These are phyloP conservation scores for Palloptera scutellata DNA, from an alignment of 2,888 invertebrate species.

Conservation along the genomic window DNA sequence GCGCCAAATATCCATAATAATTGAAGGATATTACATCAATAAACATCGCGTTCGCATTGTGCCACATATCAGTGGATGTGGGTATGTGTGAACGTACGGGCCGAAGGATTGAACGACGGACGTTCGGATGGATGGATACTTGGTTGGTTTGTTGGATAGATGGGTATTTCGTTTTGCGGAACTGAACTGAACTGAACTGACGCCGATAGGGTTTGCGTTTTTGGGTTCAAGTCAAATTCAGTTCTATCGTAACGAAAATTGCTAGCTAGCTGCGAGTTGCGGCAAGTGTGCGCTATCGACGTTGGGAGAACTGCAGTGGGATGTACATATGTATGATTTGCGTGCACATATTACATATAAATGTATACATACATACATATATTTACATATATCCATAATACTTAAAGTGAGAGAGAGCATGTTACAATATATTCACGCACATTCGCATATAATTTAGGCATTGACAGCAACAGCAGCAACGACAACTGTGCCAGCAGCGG, in stretches of 20 bases:
- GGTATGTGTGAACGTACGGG: too few relatives aligned
- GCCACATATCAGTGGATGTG: background rate
- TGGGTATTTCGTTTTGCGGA: background rate
- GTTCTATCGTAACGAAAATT: too few relatives aligned
- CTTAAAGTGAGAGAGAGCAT: background rate
- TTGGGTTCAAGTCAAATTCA: too few relatives aligned
- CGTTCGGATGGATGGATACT: conserved; percentile 4
- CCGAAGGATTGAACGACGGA: conserved; percentile 26
- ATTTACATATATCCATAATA: too few relatives aligned
- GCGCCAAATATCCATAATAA: conserved; percentile 60
- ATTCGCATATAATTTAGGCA: conserved; percentile 55
- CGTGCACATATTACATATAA: too few relatives aligned
- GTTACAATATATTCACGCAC: conserved; percentile 39
- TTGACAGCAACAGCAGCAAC: conserved; percentile 31
- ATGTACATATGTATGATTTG: too few relatives aligned
- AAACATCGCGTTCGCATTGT: conserved; percentile 37
- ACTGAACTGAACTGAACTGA: background rate
- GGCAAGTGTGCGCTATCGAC: too few relatives aligned
- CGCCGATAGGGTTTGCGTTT: too few relatives aligned
- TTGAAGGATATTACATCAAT: conserved; percentile 61
- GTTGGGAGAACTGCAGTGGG: too few relatives aligned
- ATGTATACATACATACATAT: too few relatives aligned
- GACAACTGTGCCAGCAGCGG: background rate
- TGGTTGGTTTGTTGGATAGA: conserved; percentile 18
- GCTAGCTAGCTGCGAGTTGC: too few relatives aligned